Percentiles rank a stretch among this genome's conserved stretches.
Conservation (phyloP, 1,140 invertebrate species). For the Pachypeltis micranthus region DNA sequence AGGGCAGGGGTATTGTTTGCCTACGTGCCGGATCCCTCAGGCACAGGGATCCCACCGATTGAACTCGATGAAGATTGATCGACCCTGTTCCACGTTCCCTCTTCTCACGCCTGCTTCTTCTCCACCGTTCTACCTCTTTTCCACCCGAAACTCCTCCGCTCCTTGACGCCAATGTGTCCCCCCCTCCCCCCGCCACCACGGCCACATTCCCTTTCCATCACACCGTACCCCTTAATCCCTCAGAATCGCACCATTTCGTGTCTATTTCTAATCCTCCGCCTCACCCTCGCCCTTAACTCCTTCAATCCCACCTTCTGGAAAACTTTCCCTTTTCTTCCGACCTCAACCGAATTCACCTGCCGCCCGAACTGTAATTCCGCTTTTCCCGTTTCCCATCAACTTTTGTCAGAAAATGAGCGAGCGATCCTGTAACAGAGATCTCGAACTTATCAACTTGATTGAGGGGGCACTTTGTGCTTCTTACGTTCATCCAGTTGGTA, state of each 20-base stretch:
- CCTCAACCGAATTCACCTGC: not conserved
- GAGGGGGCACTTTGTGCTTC: not conserved
- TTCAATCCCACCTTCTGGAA: not conserved
- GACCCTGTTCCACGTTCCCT: not conserved
- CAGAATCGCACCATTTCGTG: not conserved
- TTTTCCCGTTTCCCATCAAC: not conserved
- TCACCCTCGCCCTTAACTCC: not conserved
- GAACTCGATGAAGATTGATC: conserved; percentile 14
- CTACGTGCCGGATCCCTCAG: conserved; percentile 15
- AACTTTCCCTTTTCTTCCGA: not conserved
- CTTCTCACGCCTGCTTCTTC: no score
- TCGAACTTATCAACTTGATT: conserved; percentile 1
- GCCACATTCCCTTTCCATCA: not conserved
- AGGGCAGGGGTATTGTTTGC: conserved; percentile 9
- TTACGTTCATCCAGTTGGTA: no score
- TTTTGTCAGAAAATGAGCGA: not conserved
- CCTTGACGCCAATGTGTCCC: not conserved
- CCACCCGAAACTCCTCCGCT: not conserved
- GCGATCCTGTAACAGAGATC: not conserved
- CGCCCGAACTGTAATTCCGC: not conserved
- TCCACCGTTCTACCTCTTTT: not conserved
- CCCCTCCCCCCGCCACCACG: not conserved
- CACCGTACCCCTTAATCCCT: not conserved
- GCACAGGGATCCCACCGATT: conserved; percentile 12
- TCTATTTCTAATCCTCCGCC: not conserved